A percentile compares a stretch with the other conserved stretches of the same genome.
phyloP scores from a whole-genome alignment of 2,113 vertebrate genomes.

The Daphoenositta chrysoptera region DNA sequence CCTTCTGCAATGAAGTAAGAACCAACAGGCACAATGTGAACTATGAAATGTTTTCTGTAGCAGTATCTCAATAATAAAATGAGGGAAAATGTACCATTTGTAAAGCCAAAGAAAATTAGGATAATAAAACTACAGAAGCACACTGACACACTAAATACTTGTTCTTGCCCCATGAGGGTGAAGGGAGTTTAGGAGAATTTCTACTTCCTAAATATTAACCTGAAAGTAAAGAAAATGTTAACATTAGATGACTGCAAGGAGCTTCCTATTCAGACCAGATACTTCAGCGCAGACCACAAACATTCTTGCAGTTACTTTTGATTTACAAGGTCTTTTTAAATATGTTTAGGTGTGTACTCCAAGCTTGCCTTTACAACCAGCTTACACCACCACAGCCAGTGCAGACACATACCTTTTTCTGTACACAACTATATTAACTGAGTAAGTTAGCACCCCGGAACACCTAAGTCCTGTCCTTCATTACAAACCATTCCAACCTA shows the following conservation, averaged over 20 bases:
- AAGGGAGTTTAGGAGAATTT: background rate
- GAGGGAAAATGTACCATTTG: background rate
- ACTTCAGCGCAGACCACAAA: background rate
- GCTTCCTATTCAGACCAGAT: background rate
- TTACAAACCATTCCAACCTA: background rate
- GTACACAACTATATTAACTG: rapidly evolving
- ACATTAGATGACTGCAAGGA: background rate
- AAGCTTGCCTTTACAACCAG: background rate
- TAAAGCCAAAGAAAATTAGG: background rate
- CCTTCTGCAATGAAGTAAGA: background rate
- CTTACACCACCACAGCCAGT: background rate
- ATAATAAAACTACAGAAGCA: background rate
- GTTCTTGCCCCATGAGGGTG: background rate
- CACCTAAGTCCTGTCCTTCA: background rate
- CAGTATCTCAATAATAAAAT: background rate
- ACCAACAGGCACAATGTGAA: background rate
- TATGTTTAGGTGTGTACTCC: background rate
- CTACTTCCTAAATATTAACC: background rate
- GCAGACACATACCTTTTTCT: background rate
- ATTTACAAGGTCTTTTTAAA: background rate
- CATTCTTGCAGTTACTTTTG: background rate
- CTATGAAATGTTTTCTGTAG: background rate
- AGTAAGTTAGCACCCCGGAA: background rate
- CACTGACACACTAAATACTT: background rate
- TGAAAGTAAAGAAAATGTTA: background rate